Evolutionary conservation across 2,113 vertebrate species (phyloP), one percentile per base, ranked within the genome.

Genomic region (Poecilia latipinna): DNA sequence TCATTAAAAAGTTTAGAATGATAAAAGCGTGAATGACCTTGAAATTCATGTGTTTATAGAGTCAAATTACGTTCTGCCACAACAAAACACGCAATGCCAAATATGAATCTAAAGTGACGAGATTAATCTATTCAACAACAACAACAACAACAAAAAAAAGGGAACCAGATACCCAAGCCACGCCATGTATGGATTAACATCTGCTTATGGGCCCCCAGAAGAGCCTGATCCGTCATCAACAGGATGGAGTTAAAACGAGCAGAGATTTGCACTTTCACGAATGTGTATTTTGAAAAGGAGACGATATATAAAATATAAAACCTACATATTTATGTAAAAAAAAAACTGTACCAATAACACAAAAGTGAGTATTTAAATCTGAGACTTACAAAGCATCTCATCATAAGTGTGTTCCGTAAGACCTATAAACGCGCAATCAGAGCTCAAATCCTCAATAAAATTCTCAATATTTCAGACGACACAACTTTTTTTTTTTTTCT

Each of bases 161-260:
- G 83, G 82, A 92, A 89, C 6, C 80, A 84, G 71, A 83, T 61
- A 88, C 89, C 94, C 93, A 95, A 93, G 94, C 94, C 93, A 95
- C 87, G 95, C 95, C 71, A 88, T 86, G 79, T 78, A 83, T 86
- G 84, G 83, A 90, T 90, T 85, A 89, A 91, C 93, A 93, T 92
- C 86, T 93, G 93, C 68, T 83, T 79, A 65, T 79, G 61, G 69
- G 80, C 37, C 77, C 67, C 70, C 70, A 75, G 75, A 66, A 35
- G 79, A 78, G 86, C 78, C 78, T 86, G 82, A 86, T 91, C 74
- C 74, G 60, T 77, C 73, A 72, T 64, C 79, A 78, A 86, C 76
- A 77, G 63, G 64, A 65, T 19, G 35, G 73, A 44, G 72, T 89
- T 11, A 5, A 68, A 35, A 65, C 4, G 60, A 26, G 54, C 35